These are phyloP conservation scores for Sisyra nigra DNA, from an alignment of 2,888 invertebrate genomes.

Conservation along the genomic window DNA sequence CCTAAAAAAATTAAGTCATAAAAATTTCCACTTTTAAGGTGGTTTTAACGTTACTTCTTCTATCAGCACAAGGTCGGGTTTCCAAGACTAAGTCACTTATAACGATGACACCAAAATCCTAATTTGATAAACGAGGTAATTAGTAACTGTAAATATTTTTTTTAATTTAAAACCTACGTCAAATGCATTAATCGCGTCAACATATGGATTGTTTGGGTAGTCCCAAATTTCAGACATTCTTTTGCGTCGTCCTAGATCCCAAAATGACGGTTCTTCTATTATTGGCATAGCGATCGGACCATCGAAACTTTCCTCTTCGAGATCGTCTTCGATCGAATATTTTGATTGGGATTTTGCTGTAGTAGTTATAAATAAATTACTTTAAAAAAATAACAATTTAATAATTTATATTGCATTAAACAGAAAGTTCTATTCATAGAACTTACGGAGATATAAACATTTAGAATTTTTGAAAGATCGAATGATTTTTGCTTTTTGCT, in stretches of 20 bases:
- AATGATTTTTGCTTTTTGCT: no score
- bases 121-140: slow-evolving; percentile 16
- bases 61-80: slow-evolving; percentile 30
- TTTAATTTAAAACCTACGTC: slow-evolving; percentile 18
- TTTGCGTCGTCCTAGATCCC: slow-evolving; percentile 11
- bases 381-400: no score
- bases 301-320: slow-evolving; percentile 17
- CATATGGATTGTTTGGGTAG: slow-evolving; percentile 20
- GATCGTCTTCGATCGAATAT: slow-evolving; percentile 14
- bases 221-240: slow-evolving; percentile 15
- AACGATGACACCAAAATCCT: slow-evolving; percentile 34
- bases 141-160: slow-evolving; percentile 2
- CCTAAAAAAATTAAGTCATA: no score
- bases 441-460: no score
- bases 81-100: slow-evolving; percentile 35
- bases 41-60: no score
- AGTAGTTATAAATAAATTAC: background rate
- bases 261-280: slow-evolving; percentile 14
- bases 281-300: slow-evolving; percentile 21
- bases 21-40: no score
- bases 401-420: no score
- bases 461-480: no score
- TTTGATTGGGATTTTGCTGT: slow-evolving; percentile 10
- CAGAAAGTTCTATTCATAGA: no score
- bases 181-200: slow-evolving; percentile 27